A percentile compares a stretch with the other conserved stretches of the same genome.
These are phyloP conservation scores for Cosmopolites sordidus DNA, from an alignment of 2,888 invertebrate genomes.

Conservation along the genomic window DNA sequence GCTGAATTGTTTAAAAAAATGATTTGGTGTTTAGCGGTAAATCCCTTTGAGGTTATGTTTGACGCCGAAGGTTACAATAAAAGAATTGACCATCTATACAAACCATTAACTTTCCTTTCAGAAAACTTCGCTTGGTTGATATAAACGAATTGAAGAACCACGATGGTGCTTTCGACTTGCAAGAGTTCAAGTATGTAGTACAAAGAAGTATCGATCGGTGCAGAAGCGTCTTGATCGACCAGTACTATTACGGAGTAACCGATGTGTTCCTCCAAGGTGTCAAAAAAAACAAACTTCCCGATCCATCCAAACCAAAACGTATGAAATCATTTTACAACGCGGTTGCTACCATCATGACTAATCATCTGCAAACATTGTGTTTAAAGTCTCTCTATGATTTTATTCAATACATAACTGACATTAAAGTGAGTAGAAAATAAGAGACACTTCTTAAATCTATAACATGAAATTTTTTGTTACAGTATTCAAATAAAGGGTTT, in stretches of 20 bases:
- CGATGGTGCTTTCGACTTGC: constrained; percentile 64
- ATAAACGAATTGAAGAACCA: constrained; percentile 55
- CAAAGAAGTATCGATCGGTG: constrained; percentile 63
- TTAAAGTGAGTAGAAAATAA: constrained; percentile 55
- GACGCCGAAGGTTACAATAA: too few relatives aligned
- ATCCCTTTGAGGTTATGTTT: too few relatives aligned
- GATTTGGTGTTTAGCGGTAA: too few relatives aligned
- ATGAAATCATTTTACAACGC: constrained; percentile 80
- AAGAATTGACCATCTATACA: too few relatives aligned
- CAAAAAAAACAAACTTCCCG: constrained; percentile 65
- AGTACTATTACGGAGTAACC: constrained; percentile 63
- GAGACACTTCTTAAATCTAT: too few relatives aligned
- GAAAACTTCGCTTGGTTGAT: constrained; percentile 60
- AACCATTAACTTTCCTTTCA: constrained; percentile 37
- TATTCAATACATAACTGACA: constrained; percentile 71
- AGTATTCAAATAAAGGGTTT: constrained; percentile 69
- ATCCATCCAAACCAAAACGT: constrained; percentile 59
- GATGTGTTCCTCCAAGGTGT: constrained; percentile 63
- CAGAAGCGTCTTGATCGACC: constrained; percentile 59
- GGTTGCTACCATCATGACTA: constrained; percentile 82
- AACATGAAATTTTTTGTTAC: constrained; percentile 29
- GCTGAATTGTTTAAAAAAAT: too few relatives aligned
- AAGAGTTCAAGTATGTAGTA: constrained; percentile 57
- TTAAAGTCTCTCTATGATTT: constrained; percentile 75
- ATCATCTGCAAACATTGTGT: constrained; percentile 77